Evolutionary conservation across 2,888 invertebrate genomes (phyloP).

Genomic region (Orthosia cruda): DNA sequence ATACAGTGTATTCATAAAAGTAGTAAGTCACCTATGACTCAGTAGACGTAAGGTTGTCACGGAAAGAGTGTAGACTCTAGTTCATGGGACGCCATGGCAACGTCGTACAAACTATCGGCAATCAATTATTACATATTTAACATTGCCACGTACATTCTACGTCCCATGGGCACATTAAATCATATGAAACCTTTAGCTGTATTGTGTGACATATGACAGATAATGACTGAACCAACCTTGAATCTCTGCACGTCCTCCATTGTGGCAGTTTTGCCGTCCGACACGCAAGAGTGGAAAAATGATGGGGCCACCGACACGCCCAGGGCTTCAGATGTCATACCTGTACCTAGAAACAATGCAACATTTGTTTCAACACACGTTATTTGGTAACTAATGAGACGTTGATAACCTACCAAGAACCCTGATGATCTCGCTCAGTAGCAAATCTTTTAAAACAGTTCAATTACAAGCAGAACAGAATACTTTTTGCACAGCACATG

Average conservation of each 20-base stretch:
- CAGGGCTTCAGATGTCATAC: conserved; percentile 98
- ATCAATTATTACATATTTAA: conserved; percentile 67
- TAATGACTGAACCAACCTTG: conserved; percentile 93
- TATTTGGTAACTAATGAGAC: conserved; percentile 6
- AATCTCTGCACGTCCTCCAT: conserved; percentile 99
- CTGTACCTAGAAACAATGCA: conserved; percentile 92
- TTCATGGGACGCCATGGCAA: conserved; percentile 60
- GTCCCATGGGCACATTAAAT: conserved; percentile 69
- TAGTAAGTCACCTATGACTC: conserved; percentile 49
- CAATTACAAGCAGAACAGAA: conserved; percentile 3
- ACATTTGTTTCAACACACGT: conserved; percentile 17
- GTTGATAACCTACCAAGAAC: background rate
- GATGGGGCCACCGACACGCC: conserved; percentile 99
- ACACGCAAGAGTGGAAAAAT: conserved; percentile 99
- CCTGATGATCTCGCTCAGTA: background rate
- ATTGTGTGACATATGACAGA: conserved; percentile 58
- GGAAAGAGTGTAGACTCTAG: conserved; percentile 13
- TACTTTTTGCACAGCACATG: conserved; percentile 21
- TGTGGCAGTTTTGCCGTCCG: conserved; percentile 98
- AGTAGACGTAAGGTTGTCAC: conserved; percentile 33
- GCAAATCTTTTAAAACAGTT: conserved; percentile 3
- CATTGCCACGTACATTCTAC: conserved; percentile 30
- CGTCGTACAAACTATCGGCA: conserved; percentile 60
- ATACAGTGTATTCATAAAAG: conserved; percentile 10
- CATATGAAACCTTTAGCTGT: conserved; percentile 47